Evolutionary conservation across 2,888 invertebrate species (phyloP).

Genomic region (Cremastinae sp.): DNA sequence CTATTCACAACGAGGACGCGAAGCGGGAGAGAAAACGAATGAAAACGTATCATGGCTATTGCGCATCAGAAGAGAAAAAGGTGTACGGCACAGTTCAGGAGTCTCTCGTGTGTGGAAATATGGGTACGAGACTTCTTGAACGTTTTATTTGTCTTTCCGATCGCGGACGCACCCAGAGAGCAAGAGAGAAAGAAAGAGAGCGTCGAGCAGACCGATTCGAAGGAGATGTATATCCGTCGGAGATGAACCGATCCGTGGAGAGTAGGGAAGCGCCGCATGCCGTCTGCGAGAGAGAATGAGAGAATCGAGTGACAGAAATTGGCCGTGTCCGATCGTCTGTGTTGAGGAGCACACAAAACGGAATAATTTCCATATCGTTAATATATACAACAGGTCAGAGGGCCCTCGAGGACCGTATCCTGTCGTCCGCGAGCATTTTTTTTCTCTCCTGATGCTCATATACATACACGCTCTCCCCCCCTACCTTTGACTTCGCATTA

Average conservation of each 20-base stretch:
- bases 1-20: no score
- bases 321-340: slow-evolving; percentile 74
- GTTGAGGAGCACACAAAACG: slow-evolving; percentile 50
- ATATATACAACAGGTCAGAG: slow-evolving; percentile 64
- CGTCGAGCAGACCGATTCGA: slow-evolving; percentile 56
- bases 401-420: slow-evolving; percentile 71
- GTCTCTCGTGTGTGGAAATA: no score
- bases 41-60: no score
- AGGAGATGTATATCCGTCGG: slow-evolving; percentile 64
- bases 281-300: no score
- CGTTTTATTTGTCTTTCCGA: slow-evolving; percentile 57
- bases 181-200: no score
- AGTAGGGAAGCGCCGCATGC: slow-evolving; percentile 45
- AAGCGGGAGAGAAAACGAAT: no score
- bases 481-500: slow-evolving; percentile 65
- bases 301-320: slow-evolving; percentile 74
- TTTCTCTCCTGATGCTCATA: neutral
- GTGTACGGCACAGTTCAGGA: no score
- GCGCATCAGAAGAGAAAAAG: no score
- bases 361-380: slow-evolving; percentile 77
- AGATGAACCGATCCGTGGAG: slow-evolving; percentile 63
- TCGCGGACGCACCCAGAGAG: slow-evolving; percentile 63
- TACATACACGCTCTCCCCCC: slow-evolving; percentile 39
- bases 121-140: slow-evolving; percentile 30
- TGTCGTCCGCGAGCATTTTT: slow-evolving; percentile 61